Conservation (phyloP, 2,113 vertebrate species). For the Leucopsar rothschildi region DNA sequence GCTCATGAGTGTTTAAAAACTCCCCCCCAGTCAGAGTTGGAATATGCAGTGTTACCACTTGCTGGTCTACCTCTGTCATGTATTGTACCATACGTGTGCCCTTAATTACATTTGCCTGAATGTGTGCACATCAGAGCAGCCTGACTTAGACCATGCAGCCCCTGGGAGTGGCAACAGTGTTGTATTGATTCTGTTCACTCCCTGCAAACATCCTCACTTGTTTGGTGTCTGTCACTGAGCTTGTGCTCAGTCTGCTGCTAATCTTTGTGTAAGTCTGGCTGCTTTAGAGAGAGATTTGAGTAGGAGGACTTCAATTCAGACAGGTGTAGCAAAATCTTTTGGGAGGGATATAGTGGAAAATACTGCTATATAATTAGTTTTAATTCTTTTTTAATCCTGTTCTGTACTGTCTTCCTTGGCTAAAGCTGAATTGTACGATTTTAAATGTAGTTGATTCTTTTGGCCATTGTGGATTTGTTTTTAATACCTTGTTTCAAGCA, state of each 20-base stretch:
- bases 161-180: neutral
- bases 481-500: neutral
- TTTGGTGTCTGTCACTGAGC: neutral
- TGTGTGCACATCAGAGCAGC: neutral
- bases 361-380: neutral
- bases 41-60: neutral
- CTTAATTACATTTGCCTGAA: neutral
- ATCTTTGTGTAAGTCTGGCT: neutral
- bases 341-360: neutral
- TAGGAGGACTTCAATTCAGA: neutral
- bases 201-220: neutral
- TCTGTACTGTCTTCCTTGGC: neutral
- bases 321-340: neutral
- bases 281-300: neutral
- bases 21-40: neutral
- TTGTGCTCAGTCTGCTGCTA: neutral
- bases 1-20: neutral
- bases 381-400: neutral
- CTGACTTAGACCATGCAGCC: neutral
- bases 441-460: neutral
- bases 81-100: neutral
- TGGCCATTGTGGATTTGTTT: neutral
- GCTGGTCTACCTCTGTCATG: conserved; percentile 1
- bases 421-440: neutral
- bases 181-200: neutral